Base-by-base conservation (phyloP, 2,888 invertebrate genomes). In the Cephus spinipes region DNA sequence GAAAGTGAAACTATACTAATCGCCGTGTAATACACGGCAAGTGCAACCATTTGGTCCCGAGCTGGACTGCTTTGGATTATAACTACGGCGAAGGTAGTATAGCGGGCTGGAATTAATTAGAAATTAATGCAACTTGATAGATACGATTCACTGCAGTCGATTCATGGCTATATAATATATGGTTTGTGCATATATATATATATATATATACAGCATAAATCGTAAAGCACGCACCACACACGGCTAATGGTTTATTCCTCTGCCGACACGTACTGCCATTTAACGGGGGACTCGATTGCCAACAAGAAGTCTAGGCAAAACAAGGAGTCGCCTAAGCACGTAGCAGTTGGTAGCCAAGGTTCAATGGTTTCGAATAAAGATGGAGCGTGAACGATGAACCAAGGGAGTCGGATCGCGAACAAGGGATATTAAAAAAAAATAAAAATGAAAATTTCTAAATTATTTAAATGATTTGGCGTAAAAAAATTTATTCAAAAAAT, bases 171-270 rank as follows among this genome's bases (percentile, higher is more conserved):
- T 23, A 23, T 55, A 55, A 55, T 55, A 55, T 55, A 55, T 23
- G 55, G 55, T 23, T 55, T 23, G 9, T 55, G 23, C 23, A 78
- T 78, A 77, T 73, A 77, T 73, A 68, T 74, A 73, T 73, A 12
- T 68, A 32, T 68, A 12, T 69, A 68, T 32, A 12, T 1, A n/a
- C n/a, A 6, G 73, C 76, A 68, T 69, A 73, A 75, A 80, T 55
- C 55, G 55, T 55, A 55, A 55, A 55, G 55, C 55, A 55, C 55
- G 55, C 55, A 55, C 55, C 55, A 55, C 55, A 23, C 55, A 55
- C 23, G 55, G 23, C 9, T 55, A 55, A 55, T 55, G 55, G 55
- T 55, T 55, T 55, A 55, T 55, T 23, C 55, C 55, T 55, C 55
- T 23, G 23, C 55, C 71, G 71, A 71, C 31, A 30, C 71, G 71